Percentiles rank a stretch among this genome's conserved stretches.
Evolutionary conservation across 2,888 invertebrate species (phyloP).

Genomic region (Sinotaia quadrata): DNA sequence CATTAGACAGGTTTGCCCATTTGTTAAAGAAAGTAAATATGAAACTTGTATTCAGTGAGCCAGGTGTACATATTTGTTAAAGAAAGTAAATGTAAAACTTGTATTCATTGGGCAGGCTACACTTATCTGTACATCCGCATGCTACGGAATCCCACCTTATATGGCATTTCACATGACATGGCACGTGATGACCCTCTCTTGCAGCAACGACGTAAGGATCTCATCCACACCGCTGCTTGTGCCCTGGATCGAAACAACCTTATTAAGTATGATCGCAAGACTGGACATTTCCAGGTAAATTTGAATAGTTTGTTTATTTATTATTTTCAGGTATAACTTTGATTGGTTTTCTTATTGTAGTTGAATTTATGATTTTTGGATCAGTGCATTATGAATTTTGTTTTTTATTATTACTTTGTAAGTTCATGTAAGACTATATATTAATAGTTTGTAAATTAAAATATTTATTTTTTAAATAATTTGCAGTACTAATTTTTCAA

Average conservation of each 20-base stretch:
- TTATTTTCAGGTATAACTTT: no score
- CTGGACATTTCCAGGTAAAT: constrained; percentile 83
- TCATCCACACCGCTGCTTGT: constrained; percentile 94
- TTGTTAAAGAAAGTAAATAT: background rate
- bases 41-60: no score
- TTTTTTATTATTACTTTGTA: no score
- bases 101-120: constrained; percentile 77
- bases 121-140: constrained; percentile 97
- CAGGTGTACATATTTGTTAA: no score
- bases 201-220: constrained; percentile 92
- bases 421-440: no score
- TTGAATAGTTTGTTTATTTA: background rate
- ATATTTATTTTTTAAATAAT: no score
- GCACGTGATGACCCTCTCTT: constrained; percentile 86
- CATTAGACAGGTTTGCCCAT: no score
- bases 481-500: no score
- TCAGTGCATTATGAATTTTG: no score
- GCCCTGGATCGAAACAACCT: constrained; percentile 94
- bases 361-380: no score
- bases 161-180: constrained; percentile 81
- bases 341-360: no score
- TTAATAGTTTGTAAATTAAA: no score
- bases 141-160: constrained; percentile 90
- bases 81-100: background rate
- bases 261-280: constrained; percentile 91